Evolutionary conservation across 1,140 invertebrate genomes (phyloP).

Genomic region (Dryas iulia): DNA sequence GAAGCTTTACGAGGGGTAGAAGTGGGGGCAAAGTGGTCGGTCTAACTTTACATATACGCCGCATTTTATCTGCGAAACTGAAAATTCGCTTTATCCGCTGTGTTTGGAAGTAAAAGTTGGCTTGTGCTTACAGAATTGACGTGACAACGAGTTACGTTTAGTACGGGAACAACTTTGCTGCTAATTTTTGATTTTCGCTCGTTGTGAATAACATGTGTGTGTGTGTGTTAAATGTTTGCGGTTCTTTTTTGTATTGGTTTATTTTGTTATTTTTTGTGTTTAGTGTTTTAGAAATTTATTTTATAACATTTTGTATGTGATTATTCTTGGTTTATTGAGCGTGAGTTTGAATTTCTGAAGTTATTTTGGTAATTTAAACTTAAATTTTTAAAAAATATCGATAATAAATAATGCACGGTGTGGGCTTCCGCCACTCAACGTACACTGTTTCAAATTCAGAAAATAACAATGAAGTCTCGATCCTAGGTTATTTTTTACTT

Average conservation of each 20-base stretch:
- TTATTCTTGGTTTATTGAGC: too few species aligned
- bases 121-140: slow-evolving; percentile 15
- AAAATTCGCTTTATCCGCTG: slow-evolving; percentile 24
- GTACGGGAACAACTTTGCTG: neutral
- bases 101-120: slow-evolving; percentile 19
- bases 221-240: neutral
- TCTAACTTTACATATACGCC: slow-evolving; percentile 22
- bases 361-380: too few species aligned
- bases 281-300: too few species aligned
- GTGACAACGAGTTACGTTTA: slow-evolving; percentile 6
- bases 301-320: too few species aligned
- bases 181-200: neutral
- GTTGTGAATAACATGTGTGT: neutral
- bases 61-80: slow-evolving; percentile 22
- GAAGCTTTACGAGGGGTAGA: neutral
- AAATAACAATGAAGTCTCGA: too few species aligned
- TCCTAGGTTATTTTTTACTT: too few species aligned
- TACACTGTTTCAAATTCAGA: too few species aligned
- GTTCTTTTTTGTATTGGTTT: neutral
- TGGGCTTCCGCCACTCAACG: too few species aligned
- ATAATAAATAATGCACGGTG: too few species aligned
- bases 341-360: too few species aligned
- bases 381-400: too few species aligned
- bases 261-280: neutral
- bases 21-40: slow-evolving; percentile 12